phyloP scores from a whole-genome alignment of 2,888 invertebrate genomes.

The Pyrochroa serraticornis region DNA sequence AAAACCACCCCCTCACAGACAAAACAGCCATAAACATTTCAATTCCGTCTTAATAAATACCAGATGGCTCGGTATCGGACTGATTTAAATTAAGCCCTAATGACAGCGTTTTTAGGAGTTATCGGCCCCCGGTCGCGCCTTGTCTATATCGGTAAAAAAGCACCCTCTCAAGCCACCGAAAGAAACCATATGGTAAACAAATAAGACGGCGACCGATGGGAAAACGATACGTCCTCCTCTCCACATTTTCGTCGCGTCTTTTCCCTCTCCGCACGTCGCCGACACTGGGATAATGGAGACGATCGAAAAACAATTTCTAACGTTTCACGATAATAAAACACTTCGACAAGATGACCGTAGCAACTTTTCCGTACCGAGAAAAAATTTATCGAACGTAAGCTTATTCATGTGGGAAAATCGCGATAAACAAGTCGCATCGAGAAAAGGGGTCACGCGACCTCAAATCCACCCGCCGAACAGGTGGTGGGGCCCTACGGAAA shows the following conservation, averaged over 20 bases:
- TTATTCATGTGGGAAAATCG: slow-evolving; percentile 27
- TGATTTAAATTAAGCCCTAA: slow-evolving; percentile 23
- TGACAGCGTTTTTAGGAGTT: slow-evolving; percentile 23
- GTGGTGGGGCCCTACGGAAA: slow-evolving; percentile 17
- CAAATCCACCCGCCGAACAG: slow-evolving; percentile 14
- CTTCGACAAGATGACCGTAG: slow-evolving; percentile 26
- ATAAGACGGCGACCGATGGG: slow-evolving; percentile 16
- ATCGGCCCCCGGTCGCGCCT: neutral
- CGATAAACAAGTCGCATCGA: slow-evolving; percentile 10
- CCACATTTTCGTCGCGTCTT: no score
- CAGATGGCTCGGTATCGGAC: slow-evolving; percentile 40
- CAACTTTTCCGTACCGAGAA: slow-evolving; percentile 24
- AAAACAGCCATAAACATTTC: slow-evolving; percentile 43
- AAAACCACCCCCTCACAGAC: slow-evolving; percentile 32
- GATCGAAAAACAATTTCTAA: slow-evolving; percentile 35
- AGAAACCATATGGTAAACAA: slow-evolving; percentile 39
- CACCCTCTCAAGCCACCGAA: slow-evolving; percentile 32
- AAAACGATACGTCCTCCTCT: slow-evolving; percentile 23
- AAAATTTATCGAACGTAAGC: slow-evolving; percentile 24
- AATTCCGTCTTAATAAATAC: slow-evolving; percentile 44
- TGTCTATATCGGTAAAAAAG: slow-evolving; percentile 24
- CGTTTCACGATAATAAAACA: slow-evolving; percentile 43
- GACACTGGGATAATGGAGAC: neutral
- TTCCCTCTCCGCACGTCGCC: neutral
- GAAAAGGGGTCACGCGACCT: slow-evolving; percentile 11